phyloP scores from a whole-genome alignment of 2,888 invertebrate genomes.

The Dinocampus coccinellae region DNA sequence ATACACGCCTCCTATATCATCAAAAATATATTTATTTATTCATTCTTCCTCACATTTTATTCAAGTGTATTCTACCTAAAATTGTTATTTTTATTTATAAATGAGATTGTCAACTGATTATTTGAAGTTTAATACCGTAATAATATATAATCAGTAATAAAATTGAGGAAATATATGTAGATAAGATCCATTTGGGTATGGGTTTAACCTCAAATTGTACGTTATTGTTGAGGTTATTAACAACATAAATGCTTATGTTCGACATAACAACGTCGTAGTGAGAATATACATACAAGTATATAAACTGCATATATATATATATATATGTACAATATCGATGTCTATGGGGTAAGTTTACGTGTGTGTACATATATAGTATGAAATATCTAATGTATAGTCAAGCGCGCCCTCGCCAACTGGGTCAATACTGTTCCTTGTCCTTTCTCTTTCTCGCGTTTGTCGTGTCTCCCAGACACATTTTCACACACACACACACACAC shows the following conservation, averaged over 20 bases:
- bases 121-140: neutral
- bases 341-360: neutral
- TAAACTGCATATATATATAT: neutral
- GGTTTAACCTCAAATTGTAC: neutral
- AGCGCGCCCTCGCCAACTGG: neutral
- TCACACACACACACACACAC: neutral
- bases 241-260: neutral
- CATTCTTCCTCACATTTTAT: neutral
- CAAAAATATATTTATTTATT: neutral
- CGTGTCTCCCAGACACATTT: neutral
- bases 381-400: neutral
- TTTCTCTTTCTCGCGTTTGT: neutral
- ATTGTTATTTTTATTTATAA: neutral
- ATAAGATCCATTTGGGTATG: neutral
- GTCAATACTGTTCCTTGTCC: conserved; percentile 19
- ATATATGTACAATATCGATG: neutral
- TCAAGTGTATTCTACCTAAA: neutral
- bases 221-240: neutral
- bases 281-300: neutral
- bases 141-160: neutral
- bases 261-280: neutral
- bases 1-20: neutral
- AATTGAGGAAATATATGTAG: neutral
- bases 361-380: neutral
- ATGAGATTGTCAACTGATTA: neutral